These are phyloP conservation scores for Saguinus imperator DNA, from an alignment of 2,113 vertebrate genomes.

Conservation along the genomic window DNA sequence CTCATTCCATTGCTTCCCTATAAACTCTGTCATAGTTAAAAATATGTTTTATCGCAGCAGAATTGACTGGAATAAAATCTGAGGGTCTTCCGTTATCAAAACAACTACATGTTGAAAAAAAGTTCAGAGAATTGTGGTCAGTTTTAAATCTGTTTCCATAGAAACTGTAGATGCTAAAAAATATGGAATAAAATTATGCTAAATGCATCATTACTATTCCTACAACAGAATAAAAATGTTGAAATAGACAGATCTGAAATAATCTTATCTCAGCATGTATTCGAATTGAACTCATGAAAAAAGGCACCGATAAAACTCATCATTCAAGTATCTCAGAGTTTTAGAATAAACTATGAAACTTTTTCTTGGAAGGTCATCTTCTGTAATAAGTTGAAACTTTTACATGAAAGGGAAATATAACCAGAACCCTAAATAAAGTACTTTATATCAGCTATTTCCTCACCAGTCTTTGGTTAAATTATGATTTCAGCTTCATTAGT, in stretches of 20 bases:
- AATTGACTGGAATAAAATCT: constrained; percentile 1
- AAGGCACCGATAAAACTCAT: constrained; percentile 7
- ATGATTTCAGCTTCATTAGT: constrained; percentile 21
- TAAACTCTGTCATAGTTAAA: not conserved
- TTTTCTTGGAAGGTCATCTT: not conserved
- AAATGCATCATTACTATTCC: constrained; percentile 33
- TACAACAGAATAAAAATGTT: constrained; percentile 28
- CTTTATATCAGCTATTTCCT: not conserved
- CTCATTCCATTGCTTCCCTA: not conserved
- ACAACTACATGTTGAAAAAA: constrained; percentile 1
- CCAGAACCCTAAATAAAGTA: not conserved
- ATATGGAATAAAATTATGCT: constrained; percentile 35
- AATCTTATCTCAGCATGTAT: not conserved
- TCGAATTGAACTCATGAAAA: constrained; percentile 33
- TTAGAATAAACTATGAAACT: constrained; percentile 24
- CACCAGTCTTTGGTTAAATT: not conserved
- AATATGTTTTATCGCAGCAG: not conserved
- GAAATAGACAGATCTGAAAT: not conserved
- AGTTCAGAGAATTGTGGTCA: constrained; percentile 38
- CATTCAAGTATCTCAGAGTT: not conserved
- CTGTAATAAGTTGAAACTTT: constrained; percentile 31
- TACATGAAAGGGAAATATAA: constrained; percentile 1
- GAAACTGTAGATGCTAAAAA: constrained; percentile 64
- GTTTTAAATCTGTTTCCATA: constrained; percentile 60
- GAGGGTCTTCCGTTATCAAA: constrained; percentile 45